Conservation (phyloP, 2,797 vertebrate genomes). For the Chelmon rostratus region DNA sequence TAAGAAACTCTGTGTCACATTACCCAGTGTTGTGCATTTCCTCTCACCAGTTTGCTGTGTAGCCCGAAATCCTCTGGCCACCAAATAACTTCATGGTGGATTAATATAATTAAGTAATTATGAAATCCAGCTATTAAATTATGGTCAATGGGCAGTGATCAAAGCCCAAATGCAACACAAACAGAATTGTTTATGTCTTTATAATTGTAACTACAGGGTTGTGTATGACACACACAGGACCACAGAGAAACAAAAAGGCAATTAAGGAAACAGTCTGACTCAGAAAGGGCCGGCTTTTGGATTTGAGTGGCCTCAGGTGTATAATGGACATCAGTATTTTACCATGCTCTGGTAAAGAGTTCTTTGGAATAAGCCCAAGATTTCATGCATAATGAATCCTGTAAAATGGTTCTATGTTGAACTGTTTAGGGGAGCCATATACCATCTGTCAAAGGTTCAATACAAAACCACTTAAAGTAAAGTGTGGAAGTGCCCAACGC, state of each 20-base stretch:
- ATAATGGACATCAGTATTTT: constrained; percentile 41
- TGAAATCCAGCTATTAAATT: constrained; percentile 38
- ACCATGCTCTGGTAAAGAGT: too few relatives aligned
- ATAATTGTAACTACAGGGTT: constrained; percentile 31
- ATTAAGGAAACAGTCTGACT: constrained; percentile 35
- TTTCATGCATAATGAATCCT: neutral
- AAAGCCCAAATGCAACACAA: constrained; percentile 36
- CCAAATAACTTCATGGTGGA: constrained; percentile 20
- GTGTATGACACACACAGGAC: constrained; percentile 32
- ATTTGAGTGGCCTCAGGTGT: constrained; percentile 45
- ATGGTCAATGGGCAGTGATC: constrained; percentile 29
- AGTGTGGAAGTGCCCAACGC: neutral
- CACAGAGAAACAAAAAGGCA: constrained; percentile 29
- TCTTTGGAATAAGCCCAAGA: neutral
- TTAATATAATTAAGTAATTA: constrained; percentile 59
- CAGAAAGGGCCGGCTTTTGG: constrained; percentile 40
- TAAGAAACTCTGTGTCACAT: constrained; percentile 7
- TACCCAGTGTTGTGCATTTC: constrained; percentile 10
- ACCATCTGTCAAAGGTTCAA: neutral
- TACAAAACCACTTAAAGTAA: neutral
- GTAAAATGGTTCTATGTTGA: neutral
- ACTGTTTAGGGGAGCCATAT: neutral
- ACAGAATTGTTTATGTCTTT: constrained; percentile 42
- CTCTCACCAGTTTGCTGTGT: constrained; percentile 2
- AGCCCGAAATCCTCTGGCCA: constrained; percentile 4